A percentile compares a stretch with the other conserved stretches of the same genome.
Conservation (phyloP, 2,888 invertebrate genomes). For the Ectobius pallidus region DNA sequence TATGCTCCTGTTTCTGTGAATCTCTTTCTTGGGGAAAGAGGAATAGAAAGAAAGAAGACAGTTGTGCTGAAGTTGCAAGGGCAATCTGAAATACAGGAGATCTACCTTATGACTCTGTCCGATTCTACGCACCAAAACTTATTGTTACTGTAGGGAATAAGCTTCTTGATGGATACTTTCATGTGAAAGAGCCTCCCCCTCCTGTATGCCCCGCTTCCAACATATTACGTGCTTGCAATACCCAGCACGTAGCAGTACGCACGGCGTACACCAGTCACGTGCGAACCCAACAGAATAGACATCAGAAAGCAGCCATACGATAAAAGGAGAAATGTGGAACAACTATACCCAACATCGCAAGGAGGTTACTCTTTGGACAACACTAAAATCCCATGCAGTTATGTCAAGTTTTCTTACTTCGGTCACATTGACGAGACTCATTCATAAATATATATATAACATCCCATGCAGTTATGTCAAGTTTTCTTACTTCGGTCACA, state of each 20-base stretch:
- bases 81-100: not conserved
- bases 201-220: not conserved
- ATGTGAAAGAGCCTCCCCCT: no score
- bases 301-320: not conserved
- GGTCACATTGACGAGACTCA: not conserved
- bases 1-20: no score
- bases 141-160: not conserved
- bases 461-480: not conserved
- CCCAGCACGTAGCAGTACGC: not conserved
- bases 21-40: no score
- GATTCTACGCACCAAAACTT: not conserved
- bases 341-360: not conserved
- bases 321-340: not conserved
- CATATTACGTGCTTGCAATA: not conserved
- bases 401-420: not conserved
- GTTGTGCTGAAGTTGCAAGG: not conserved
- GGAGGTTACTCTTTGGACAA: not conserved
- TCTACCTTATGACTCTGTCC: not conserved
- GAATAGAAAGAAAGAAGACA: no score
- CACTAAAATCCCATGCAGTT: not conserved
- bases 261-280: not conserved
- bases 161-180: not conserved
- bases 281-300: not conserved
- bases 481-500: not conserved
- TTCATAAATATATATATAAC: not conserved